These are phyloP conservation scores for Drosophila nigricruria DNA, from an alignment of 2,888 invertebrate species.

Conservation along the genomic window DNA sequence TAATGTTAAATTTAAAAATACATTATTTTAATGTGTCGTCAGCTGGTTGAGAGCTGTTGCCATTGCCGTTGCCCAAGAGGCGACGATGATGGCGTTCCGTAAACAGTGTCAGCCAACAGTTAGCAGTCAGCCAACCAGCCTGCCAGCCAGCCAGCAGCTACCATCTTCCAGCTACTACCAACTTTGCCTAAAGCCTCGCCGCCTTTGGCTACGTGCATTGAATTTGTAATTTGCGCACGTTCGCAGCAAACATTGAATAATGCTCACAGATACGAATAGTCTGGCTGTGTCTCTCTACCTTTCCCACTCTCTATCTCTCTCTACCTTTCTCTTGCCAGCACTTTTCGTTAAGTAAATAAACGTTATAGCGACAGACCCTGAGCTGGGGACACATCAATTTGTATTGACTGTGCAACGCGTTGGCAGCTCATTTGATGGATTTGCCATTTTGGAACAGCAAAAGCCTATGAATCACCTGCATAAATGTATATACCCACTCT, in stretches of 20 bases:
- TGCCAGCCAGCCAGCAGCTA: conserved; percentile 17
- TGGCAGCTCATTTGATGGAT: conserved; percentile 81
- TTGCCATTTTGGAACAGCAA: conserved; percentile 48
- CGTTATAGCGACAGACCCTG: conserved; percentile 41
- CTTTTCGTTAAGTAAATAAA: conserved; percentile 75
- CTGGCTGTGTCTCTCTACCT: not conserved
- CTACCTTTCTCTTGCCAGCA: conserved; percentile 41
- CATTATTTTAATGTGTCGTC: conserved; percentile 81
- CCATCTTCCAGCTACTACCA: conserved; percentile 11
- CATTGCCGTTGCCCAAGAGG: conserved; percentile 27
- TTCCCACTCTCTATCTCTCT: not conserved
- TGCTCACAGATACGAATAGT: conserved; percentile 73
- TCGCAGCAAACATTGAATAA: conserved; percentile 78
- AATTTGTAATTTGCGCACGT: conserved; percentile 82
- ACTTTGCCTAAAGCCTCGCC: conserved; percentile 44
- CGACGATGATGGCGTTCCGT: conserved; percentile 63
- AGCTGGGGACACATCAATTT: conserved; percentile 58
- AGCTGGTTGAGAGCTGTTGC: conserved; percentile 57
- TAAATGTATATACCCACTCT: conserved; percentile 42
- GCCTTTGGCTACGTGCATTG: conserved; percentile 74
- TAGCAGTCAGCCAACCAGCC: conserved; percentile 13
- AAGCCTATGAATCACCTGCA: conserved; percentile 70
- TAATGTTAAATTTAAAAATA: conserved; percentile 81
- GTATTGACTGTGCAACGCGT: conserved; percentile 72
- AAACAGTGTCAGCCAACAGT: conserved; percentile 44